phyloP scores from a whole-genome alignment of 2,113 vertebrate species.

The Sinocyclocheilus rhinocerous region DNA sequence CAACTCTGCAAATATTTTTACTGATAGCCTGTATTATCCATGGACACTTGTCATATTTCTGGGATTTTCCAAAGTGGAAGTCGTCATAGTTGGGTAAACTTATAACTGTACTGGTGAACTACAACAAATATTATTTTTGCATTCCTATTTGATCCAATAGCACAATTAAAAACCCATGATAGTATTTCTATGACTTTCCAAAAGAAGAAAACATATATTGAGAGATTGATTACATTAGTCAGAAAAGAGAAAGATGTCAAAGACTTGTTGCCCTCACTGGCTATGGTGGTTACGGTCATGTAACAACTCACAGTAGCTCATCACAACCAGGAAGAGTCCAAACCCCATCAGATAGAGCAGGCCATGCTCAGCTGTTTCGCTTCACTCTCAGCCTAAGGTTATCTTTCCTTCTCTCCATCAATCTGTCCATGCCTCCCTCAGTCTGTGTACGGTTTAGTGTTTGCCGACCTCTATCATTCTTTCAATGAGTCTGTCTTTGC shows the following conservation, averaged over 20 bases:
- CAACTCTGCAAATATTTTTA: too few relatives aligned
- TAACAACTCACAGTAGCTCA: conserved; percentile 1
- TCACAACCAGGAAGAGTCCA: neutral
- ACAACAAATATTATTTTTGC: neutral
- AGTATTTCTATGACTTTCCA: neutral
- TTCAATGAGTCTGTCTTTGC: conserved; percentile 52
- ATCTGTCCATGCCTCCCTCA: conserved; percentile 31
- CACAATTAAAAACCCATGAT: neutral
- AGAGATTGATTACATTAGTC: neutral
- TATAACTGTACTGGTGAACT: neutral
- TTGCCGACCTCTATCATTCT: conserved; percentile 55
- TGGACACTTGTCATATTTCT: neutral
- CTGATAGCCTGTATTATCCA: neutral
- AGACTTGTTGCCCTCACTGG: neutral
- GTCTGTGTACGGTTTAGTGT: conserved; percentile 31
- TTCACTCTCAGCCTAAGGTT: conserved; percentile 24
- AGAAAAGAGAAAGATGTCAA: neutral
- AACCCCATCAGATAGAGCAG: neutral
- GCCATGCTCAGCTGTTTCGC: conserved; percentile 24
- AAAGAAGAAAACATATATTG: neutral
- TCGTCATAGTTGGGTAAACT: neutral
- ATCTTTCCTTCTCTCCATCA: conserved; percentile 41
- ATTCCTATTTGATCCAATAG: neutral
- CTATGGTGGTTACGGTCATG: neutral
- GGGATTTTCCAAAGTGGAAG: neutral